Evolutionary conservation across 2,888 invertebrate genomes (phyloP).

Genomic region (Drosophila meridiana): DNA sequence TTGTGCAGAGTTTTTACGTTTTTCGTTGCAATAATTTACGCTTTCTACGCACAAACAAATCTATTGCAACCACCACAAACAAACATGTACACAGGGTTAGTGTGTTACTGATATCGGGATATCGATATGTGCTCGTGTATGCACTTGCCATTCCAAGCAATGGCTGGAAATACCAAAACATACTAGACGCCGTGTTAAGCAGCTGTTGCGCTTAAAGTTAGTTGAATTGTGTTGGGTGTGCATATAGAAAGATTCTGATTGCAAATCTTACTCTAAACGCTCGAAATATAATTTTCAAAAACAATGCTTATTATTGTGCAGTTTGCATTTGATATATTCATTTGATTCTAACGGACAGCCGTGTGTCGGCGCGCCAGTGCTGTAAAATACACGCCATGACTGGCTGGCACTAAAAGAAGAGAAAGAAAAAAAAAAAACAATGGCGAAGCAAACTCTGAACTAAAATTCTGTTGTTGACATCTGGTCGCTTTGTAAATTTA

Average conservation of each 20-base stretch:
- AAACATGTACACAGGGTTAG: conserved; percentile 51
- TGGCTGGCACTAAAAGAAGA: conserved; percentile 53
- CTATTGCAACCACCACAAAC: conserved; percentile 76
- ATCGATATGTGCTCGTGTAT: conserved; percentile 38
- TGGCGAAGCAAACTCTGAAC: conserved; percentile 73
- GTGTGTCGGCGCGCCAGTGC: conserved; percentile 37
- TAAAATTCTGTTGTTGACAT: conserved; percentile 76
- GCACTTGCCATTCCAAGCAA: conserved; percentile 15
- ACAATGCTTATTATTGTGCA: neutral
- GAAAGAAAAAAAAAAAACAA: conserved; percentile 59
- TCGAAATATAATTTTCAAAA: neutral
- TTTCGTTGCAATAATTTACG: conserved; percentile 57
- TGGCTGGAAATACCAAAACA: conserved; percentile 52
- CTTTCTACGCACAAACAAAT: conserved; percentile 80
- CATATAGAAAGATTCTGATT: neutral
- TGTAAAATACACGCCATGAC: conserved; percentile 43
- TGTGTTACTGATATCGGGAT: conserved; percentile 35
- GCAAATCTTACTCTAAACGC: neutral
- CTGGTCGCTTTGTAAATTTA: conserved; percentile 72
- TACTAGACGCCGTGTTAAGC: conserved; percentile 33
- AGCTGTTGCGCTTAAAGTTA: conserved; percentile 34
- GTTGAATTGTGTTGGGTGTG: neutral
- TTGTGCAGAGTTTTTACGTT: conserved; percentile 28
- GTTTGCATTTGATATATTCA: conserved; percentile 11
- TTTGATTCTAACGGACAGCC: conserved; percentile 50